A percentile compares a stretch with the other conserved stretches of the same genome.
Conservation (phyloP, 1,140 invertebrate species). For the Drosophila burlai region DNA sequence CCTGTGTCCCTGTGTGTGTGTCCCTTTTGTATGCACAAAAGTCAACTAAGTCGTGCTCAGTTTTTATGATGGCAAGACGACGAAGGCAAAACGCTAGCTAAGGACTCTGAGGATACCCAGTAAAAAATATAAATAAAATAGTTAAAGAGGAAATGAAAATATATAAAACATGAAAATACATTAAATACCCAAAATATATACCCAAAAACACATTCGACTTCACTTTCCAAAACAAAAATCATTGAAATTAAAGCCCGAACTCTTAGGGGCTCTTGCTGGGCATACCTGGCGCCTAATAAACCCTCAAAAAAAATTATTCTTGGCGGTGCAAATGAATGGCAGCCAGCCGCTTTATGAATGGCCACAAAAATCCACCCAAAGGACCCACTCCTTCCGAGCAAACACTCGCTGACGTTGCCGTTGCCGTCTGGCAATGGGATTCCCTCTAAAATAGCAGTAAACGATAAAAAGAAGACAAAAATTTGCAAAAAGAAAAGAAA, state of each 20-base stretch:
- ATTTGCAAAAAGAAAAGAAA: conserved; percentile 67
- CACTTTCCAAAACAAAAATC: no score
- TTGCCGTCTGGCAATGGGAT: conserved; percentile 17
- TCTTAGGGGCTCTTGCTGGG: no score
- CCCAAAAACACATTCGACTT: not conserved
- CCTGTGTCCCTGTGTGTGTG: not conserved
- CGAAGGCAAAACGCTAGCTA: not conserved
- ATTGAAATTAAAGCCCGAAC: no score
- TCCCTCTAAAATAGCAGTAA: conserved; percentile 3
- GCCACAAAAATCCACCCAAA: conserved; percentile 47
- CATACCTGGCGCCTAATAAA: no score
- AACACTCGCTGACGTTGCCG: conserved; percentile 14
- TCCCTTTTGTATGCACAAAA: conserved; percentile 78
- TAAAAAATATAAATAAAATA: not conserved
- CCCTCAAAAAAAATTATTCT: not conserved
- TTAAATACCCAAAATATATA: not conserved
- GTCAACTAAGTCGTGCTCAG: conserved; percentile 82
- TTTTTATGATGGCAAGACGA: conserved; percentile 76
- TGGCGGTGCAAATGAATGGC: conserved; percentile 46
- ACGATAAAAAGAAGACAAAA: not conserved
- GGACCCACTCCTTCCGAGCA: not conserved
- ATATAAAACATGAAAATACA: no score
- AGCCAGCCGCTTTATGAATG: conserved; percentile 71
- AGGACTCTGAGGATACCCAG: not conserved
- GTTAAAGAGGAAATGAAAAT: not conserved